Conservation (phyloP, 2,113 vertebrate genomes). For the Pluvianellus socialis region DNA sequence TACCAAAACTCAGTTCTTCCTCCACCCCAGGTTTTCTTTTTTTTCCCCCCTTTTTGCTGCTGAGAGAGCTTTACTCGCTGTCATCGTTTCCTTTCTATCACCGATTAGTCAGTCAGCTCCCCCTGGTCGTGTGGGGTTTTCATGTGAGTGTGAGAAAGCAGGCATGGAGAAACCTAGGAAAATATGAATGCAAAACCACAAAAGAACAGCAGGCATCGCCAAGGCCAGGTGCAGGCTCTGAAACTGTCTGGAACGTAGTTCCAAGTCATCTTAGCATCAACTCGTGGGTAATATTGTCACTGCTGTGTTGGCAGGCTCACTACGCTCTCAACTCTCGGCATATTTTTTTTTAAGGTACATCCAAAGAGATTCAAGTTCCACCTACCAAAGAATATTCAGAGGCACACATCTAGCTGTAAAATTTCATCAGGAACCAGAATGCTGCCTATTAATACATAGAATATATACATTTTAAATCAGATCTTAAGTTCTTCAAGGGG, state of each 20-base stretch:
- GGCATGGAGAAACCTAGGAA: not conserved
- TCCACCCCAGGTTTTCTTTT: not conserved
- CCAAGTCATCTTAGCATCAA: not conserved
- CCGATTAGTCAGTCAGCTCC: not conserved
- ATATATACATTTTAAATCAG: not conserved
- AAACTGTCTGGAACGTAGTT: not conserved
- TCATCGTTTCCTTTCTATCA: not conserved
- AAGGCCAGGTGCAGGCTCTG: conserved; percentile 17
- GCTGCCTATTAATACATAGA: not conserved
- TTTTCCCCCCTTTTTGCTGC: not conserved
- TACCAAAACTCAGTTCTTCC: not conserved
- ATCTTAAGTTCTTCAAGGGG: not conserved
- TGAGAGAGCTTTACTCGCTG: not conserved
- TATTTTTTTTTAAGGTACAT: not conserved
- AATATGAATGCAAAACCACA: conserved; percentile 40
- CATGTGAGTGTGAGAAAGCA: not conserved
- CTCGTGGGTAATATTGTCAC: not conserved
- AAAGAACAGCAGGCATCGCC: not conserved
- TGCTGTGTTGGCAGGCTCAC: not conserved
- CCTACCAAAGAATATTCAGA: not conserved
- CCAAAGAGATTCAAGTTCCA: not conserved
- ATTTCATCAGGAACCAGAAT: not conserved
- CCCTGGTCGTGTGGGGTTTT: not conserved
- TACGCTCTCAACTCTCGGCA: not conserved
- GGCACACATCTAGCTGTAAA: not conserved